Base-by-base conservation (phyloP, 2,888 invertebrate genomes). In the Brachyptera risi region DNA sequence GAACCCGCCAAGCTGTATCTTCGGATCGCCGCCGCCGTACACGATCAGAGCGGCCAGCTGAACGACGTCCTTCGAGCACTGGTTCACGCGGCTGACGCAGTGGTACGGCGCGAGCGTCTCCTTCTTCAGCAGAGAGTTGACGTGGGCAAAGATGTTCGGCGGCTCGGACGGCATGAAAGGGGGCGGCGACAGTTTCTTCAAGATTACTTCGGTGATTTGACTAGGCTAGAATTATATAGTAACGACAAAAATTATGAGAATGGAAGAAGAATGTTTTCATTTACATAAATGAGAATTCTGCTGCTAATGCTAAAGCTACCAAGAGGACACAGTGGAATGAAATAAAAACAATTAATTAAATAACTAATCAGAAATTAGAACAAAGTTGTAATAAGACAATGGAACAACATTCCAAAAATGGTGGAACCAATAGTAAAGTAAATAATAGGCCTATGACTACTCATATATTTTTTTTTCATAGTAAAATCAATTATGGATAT, bases 61-160 rank as follows among this genome's bases (percentile, higher is more conserved):
- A 15, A 63, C 47, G 23, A 47, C 5, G 21, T 47, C 47, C 23
- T 24, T 23, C 3, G 21, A 58, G 47, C 21, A 42, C 15, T n/a
- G 78, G 75, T 92, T 94, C 0, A 94, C 86, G 65, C 84, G 81
- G 13, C 80, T 78, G 68, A 94, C 79, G 73, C 84, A 87, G 0
- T 90, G 90, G 73, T 87, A 92, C 11, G 84, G 79, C 0, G 78
- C 71, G 0, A 79, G 72, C 56, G 74, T 69, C 11, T 80, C 77
- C 0, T 75, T 69, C 13, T 81, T 80, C 60, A 92, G 72, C 67
- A 90, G 79, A 9, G 80, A 76, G 68, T 85, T 82, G 62, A 95
- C 73, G 69, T 89, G 88, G 40, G 82, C 77, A 71, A 88, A 88
- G 44, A 95, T 79, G 72, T 79, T 84, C 0, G 90, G 88, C 1